Conservation (phyloP, 2,888 invertebrate genomes). For the Linnaemya tessellans region DNA sequence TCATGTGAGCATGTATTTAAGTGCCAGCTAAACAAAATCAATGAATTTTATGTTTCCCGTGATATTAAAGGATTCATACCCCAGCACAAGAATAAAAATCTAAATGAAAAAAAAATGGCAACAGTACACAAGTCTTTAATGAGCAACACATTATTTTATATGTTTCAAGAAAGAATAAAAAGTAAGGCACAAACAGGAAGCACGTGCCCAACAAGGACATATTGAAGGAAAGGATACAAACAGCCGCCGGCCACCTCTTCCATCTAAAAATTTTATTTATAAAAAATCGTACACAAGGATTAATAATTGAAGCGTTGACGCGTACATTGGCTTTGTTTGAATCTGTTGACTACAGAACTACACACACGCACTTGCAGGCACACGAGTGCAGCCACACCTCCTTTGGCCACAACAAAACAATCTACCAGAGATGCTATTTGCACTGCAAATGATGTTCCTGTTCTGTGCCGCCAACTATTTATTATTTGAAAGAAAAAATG, state of each 20-base stretch:
- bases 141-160: slow-evolving; percentile 64
- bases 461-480: slow-evolving; percentile 72
- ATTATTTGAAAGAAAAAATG: slow-evolving; percentile 61
- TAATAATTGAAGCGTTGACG: slow-evolving; percentile 72
- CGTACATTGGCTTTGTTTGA: slow-evolving; percentile 75
- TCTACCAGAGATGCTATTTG: slow-evolving; percentile 35
- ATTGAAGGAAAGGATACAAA: slow-evolving; percentile 63
- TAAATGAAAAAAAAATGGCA: slow-evolving; percentile 11
- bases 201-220: slow-evolving; percentile 71
- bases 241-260: slow-evolving; percentile 49
- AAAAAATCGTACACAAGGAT: slow-evolving; percentile 60
- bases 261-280: slow-evolving; percentile 41
- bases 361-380: slow-evolving; percentile 59
- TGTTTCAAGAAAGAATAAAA: slow-evolving; percentile 14
- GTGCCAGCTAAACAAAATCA: slow-evolving; percentile 65
- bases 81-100: slow-evolving; percentile 1
- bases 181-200: slow-evolving; percentile 53
- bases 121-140: slow-evolving; percentile 52
- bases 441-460: slow-evolving; percentile 82
- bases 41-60: slow-evolving; percentile 70
- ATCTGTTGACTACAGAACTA: slow-evolving; percentile 77
- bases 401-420: slow-evolving; percentile 66
- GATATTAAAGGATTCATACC: slow-evolving; percentile 63
- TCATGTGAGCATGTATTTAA: slow-evolving; percentile 30
- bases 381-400: slow-evolving; percentile 59